Percentiles rank a stretch among this genome's conserved stretches.
Conservation (phyloP, 2,113 vertebrate genomes). For the Engraulis encrasicolus region DNA sequence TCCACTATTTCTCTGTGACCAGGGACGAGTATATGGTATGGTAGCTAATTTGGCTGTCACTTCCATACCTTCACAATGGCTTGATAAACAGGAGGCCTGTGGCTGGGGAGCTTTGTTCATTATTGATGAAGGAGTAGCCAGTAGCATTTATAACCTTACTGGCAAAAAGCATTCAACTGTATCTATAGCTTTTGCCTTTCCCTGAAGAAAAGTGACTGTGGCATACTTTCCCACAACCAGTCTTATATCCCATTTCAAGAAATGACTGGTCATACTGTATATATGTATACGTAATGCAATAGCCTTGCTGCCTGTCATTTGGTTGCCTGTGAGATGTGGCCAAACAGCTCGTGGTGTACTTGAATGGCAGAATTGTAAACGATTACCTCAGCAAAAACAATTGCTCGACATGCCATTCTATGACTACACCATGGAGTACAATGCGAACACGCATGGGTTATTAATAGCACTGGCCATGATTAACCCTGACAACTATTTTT, state of each 20-base stretch:
- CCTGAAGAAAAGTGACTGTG: background rate
- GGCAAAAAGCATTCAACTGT: constrained; percentile 35
- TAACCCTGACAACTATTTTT: background rate
- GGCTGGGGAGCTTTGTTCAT: constrained; percentile 59
- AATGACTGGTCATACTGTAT: background rate
- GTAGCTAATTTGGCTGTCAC: constrained; percentile 62
- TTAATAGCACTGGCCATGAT: background rate
- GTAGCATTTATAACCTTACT: constrained; percentile 62
- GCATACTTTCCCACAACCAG: background rate
- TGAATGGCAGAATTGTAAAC: background rate
- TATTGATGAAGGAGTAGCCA: constrained; percentile 66
- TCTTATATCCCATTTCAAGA: background rate
- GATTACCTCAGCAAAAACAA: background rate
- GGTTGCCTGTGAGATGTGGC: background rate
- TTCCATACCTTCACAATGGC: constrained; percentile 34
- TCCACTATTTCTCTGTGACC: constrained; percentile 32
- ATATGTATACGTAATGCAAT: background rate
- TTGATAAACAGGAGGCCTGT: constrained; percentile 37
- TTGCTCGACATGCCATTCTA: background rate
- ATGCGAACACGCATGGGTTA: background rate
- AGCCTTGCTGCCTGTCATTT: background rate
- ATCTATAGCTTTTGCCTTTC: background rate
- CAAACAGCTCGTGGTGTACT: background rate
- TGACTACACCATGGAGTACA: background rate
- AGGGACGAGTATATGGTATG: constrained; percentile 39